Evolutionary conservation across 2,888 invertebrate genomes (phyloP), one percentile per base, ranked within the genome.

Genomic region (Ecliptopera silaceata): DNA sequence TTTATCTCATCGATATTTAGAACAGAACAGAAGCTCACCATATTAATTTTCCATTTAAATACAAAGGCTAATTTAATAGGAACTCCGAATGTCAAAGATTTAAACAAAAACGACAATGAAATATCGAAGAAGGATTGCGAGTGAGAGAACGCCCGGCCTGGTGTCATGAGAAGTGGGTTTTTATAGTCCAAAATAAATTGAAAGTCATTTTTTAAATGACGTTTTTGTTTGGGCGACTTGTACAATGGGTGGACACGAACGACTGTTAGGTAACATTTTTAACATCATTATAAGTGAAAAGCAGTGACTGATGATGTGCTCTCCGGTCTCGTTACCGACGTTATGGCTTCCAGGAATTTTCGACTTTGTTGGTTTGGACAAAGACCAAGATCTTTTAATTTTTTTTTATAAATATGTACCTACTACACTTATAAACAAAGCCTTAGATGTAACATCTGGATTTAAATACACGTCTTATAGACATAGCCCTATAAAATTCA

Each of bases 61-160:
- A 91, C 88, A 90, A 91, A 89, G 86, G 84, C 87, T 90, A 89
- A 90, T 90, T 90, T 90, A 91, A 90, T 89, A 90, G 89, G 88
- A 79, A 81, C 86, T 86, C 70, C 72, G 82, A 54, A 91, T 88
- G 89, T 91, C 89, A 88, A 88, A 88, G 82, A 84, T 80, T 77
- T 82, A 82, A 82, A 80, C 85, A 88, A 86, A 88, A 87, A 86
- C 77, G 74, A 82, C 76, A 79, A 79, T 80, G 79, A 80, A 82
- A 72, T 74, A 78, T 81, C 56, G 80, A 86, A 85, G 84, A 86
- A 83, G 80, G 82, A 88, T 84, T 85, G 86, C 77, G 82, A 54
- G 55, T 55, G 48, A 48, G 48, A 55, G 59, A 82, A 80, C 87
- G 82, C 86, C 82, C 86, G 82, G 69, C 70, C 69, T 74, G 84